Conservation (phyloP, 2,797 vertebrate species). For the Rhinoraja longicauda region DNA sequence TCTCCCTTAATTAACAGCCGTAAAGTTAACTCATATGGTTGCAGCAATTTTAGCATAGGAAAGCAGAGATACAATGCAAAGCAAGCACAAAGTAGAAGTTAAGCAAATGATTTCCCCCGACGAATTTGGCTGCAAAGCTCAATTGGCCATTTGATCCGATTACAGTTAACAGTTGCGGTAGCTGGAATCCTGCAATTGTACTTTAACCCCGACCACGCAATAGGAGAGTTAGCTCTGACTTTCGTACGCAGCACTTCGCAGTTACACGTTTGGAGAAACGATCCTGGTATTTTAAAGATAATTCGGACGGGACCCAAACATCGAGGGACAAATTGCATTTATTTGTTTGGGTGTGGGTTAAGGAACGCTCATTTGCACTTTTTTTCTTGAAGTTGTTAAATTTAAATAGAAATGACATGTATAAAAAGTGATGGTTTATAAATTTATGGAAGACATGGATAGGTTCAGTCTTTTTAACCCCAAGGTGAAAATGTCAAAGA, state of each 20-base stretch:
- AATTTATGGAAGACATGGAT: no score
- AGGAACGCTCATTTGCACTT: background rate
- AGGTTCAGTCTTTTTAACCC: no score
- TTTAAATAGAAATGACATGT: no score
- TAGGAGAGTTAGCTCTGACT: background rate
- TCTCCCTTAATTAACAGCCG: no score
- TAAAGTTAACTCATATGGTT: background rate
- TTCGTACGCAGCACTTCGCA: background rate
- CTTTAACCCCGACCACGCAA: background rate
- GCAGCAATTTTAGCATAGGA: background rate
- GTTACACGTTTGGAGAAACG: background rate
- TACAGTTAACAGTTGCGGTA: background rate
- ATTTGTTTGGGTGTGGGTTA: background rate
- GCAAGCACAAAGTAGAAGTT: background rate
- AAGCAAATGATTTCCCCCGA: background rate
- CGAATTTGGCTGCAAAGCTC: background rate
- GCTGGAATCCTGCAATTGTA: background rate
- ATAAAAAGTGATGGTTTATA: no score
- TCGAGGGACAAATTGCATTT: no score
- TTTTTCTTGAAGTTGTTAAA: background rate
- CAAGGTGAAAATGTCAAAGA: no score
- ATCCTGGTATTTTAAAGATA: background rate
- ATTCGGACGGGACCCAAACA: no score
- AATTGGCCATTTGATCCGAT: background rate
- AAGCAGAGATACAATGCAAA: background rate